phyloP scores from a whole-genome alignment of 1,140 invertebrate species.

The Artemia franciscana region DNA sequence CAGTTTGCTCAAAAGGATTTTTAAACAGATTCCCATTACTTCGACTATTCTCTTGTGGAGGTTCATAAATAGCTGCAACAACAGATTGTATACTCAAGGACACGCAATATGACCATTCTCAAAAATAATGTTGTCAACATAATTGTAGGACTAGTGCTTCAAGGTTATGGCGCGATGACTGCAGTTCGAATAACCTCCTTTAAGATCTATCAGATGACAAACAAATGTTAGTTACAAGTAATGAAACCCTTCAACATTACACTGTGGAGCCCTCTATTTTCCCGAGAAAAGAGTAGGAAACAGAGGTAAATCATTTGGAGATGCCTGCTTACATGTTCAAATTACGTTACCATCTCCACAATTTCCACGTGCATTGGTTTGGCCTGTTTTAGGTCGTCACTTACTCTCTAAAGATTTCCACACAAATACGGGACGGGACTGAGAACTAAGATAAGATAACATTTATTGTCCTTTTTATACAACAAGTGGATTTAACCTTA shows the following conservation, averaged over 20 bases:
- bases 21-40: constrained; percentile 39
- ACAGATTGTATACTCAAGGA: constrained; percentile 80
- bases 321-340: no score
- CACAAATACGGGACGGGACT: no score
- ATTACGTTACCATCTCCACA: no score
- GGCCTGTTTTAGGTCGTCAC: no score
- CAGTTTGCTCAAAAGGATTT: constrained; percentile 43
- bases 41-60: constrained; percentile 59
- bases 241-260: constrained; percentile 79
- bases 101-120: constrained; percentile 82
- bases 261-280: no score
- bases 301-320: constrained; percentile 83
- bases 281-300: no score
- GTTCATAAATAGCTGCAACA: constrained; percentile 92
- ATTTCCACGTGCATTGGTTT: no score
- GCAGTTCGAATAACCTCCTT: constrained; percentile 95
- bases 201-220: constrained; percentile 91
- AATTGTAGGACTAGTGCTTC: constrained; percentile 76
- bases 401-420: no score
- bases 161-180: constrained; percentile 91
- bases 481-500: no score
- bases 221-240: constrained; percentile 76
- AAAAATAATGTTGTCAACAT: constrained; percentile 94
- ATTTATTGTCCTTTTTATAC: no score
- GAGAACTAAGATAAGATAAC: no score